Conservation (phyloP, 2,797 vertebrate genomes). For the Ataeniobius toweri region DNA sequence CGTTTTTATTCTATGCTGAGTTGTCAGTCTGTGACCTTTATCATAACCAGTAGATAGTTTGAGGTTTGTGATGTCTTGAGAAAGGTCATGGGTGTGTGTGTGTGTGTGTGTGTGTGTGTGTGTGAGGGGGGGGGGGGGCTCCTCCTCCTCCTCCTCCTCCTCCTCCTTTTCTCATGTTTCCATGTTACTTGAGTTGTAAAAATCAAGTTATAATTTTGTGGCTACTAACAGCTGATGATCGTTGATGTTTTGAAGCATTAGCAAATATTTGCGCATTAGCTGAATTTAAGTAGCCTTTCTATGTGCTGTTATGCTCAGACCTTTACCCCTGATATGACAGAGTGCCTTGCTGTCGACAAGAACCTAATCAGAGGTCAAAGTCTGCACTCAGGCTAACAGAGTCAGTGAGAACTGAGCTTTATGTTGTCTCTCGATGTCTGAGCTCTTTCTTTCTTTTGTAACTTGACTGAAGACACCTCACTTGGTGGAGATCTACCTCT, state of each 20-base stretch:
- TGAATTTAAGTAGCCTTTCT: constrained; percentile 25
- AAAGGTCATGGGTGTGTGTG: constrained; percentile 33
- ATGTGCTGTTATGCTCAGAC: constrained; percentile 55
- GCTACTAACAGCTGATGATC: constrained; percentile 19
- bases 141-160: too few species aligned
- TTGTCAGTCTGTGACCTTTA: constrained; percentile 52
- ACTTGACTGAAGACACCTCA: constrained; percentile 25
- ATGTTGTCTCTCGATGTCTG: constrained; percentile 53
- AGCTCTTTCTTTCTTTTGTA: constrained; percentile 25
- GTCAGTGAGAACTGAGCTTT: constrained; percentile 42
- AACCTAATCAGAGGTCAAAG: constrained; percentile 82
- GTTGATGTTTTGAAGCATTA: constrained; percentile 25
- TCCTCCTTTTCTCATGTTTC: constrained; percentile 9
- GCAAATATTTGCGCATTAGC: constrained; percentile 38
- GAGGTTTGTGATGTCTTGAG: constrained; percentile 41
- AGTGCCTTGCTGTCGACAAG: constrained; percentile 77
- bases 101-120: too few species aligned
- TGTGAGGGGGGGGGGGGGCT: too few species aligned
- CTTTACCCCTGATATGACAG: constrained; percentile 70
- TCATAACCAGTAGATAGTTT: constrained; percentile 38
- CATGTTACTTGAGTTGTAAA: constrained; percentile 27
- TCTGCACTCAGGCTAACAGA: constrained; percentile 54
- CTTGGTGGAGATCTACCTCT: constrained; percentile 10
- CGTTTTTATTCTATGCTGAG: constrained; percentile 9
- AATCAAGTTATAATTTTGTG: constrained; percentile 21